These are phyloP conservation scores for Scaptomyza pallida DNA, from an alignment of 1,140 invertebrate species.

Conservation along the genomic window DNA sequence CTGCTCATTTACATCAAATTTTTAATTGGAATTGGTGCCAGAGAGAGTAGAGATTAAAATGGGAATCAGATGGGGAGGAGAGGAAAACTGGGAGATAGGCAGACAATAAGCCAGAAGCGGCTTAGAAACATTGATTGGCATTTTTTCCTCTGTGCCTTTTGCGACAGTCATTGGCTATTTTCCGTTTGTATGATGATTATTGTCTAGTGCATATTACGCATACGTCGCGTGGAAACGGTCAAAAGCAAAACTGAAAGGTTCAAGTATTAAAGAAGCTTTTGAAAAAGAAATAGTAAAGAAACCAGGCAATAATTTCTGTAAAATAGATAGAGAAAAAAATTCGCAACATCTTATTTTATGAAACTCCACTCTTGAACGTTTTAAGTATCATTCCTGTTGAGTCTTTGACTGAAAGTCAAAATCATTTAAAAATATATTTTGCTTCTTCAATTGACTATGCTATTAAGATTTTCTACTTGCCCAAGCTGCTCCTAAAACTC, in stretches of 20 bases:
- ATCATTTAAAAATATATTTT: too few species aligned
- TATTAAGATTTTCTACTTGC: too few species aligned
- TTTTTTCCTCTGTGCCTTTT: neutral
- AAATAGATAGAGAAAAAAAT: neutral
- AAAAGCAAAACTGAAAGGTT: too few species aligned
- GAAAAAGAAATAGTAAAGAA: too few species aligned
- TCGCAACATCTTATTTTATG: too few species aligned
- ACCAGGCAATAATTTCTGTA: too few species aligned
- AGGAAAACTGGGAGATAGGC: slow-evolving; percentile 17
- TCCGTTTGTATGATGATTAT: neutral
- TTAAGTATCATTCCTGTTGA: too few species aligned
- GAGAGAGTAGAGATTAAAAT: slow-evolving; percentile 13
- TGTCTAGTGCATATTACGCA: neutral
- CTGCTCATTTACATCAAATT: slow-evolving; percentile 80
- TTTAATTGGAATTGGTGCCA: slow-evolving; percentile 73
- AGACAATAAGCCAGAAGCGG: slow-evolving; percentile 27
- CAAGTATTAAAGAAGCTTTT: too few species aligned
- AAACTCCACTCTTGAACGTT: too few species aligned
- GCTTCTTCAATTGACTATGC: too few species aligned
- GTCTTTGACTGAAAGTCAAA: too few species aligned
- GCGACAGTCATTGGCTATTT: neutral
- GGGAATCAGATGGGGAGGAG: neutral
- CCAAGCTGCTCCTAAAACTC: too few species aligned
- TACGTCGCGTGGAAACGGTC: neutral
- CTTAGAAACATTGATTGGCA: slow-evolving; percentile 44